Conservation (phyloP, 2,888 invertebrate genomes). For the Uloborus plumipes region DNA sequence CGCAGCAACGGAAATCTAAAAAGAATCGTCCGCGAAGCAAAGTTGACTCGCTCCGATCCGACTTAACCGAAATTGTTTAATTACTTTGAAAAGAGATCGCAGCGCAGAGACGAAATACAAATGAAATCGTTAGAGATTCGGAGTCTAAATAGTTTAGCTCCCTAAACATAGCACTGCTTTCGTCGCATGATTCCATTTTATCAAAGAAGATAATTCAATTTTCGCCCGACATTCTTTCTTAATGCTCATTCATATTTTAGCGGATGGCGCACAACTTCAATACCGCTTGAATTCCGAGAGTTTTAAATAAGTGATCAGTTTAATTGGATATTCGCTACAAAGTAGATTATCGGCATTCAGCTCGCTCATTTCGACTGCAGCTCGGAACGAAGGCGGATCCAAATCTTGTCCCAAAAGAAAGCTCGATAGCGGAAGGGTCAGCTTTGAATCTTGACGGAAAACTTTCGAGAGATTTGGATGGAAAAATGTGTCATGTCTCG, state of each 20-base stretch:
- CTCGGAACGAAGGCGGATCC: not conserved
- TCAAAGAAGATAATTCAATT: conserved; percentile 58
- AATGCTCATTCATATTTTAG: conserved; percentile 58
- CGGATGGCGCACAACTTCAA: conserved; percentile 4
- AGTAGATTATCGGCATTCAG: conserved; percentile 39
- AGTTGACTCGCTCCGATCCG: no score
- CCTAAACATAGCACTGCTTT: no score
- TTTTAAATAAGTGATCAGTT: conserved; percentile 44
- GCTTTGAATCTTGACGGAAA: not conserved
- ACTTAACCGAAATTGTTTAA: conserved; percentile 32
- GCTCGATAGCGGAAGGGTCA: not conserved
- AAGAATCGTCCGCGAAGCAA: no score
- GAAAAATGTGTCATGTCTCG: no score
- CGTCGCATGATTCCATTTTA: conserved; percentile 50
- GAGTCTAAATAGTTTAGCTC: no score
- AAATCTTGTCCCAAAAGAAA: not conserved
- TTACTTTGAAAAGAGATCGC: conserved; percentile 26
- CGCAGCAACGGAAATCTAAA: no score
- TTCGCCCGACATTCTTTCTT: conserved; percentile 37
- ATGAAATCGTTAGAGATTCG: conserved; percentile 18
- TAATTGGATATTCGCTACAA: conserved; percentile 50
- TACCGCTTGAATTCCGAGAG: conserved; percentile 32
- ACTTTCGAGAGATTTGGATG: not conserved
- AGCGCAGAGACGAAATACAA: conserved; percentile 38
- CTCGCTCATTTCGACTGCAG: conserved; percentile 1